Conservation (phyloP, 2,113 vertebrate genomes). For the Jaculus jaculus region DNA sequence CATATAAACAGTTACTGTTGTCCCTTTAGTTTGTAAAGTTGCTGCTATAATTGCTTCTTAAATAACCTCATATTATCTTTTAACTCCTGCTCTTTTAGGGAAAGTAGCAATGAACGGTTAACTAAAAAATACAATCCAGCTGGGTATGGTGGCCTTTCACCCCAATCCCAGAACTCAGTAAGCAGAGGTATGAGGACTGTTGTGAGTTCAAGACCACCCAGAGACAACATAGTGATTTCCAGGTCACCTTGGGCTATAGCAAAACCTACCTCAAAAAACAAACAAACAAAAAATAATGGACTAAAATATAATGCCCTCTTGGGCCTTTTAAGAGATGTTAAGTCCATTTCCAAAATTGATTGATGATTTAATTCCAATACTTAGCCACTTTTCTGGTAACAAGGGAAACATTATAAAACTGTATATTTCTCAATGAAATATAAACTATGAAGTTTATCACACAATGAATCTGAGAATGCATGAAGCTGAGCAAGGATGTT, state of each 20-base stretch:
- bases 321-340: constrained; percentile 23
- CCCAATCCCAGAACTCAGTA: too few relatives aligned
- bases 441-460: background rate
- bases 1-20: background rate
- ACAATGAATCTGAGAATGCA: background rate
- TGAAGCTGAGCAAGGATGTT: background rate
- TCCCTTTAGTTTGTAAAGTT: background rate
- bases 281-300: background rate
- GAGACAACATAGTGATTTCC: too few relatives aligned
- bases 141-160: too few relatives aligned
- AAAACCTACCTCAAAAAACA: too few relatives aligned
- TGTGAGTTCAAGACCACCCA: too few relatives aligned
- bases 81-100: background rate
- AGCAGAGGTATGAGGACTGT: too few relatives aligned
- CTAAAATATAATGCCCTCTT: background rate
- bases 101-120: background rate
- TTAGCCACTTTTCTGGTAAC: background rate
- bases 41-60: background rate
- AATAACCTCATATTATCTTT: background rate
- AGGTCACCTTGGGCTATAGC: too few relatives aligned
- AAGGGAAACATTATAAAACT: background rate
- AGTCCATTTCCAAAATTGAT: background rate
- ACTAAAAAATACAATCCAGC: constrained; percentile 6
- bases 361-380: background rate
- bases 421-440: constrained; percentile 40